Base-by-base conservation (phyloP, 2,888 invertebrate species). In the Sclerodermus sp. region DNA sequence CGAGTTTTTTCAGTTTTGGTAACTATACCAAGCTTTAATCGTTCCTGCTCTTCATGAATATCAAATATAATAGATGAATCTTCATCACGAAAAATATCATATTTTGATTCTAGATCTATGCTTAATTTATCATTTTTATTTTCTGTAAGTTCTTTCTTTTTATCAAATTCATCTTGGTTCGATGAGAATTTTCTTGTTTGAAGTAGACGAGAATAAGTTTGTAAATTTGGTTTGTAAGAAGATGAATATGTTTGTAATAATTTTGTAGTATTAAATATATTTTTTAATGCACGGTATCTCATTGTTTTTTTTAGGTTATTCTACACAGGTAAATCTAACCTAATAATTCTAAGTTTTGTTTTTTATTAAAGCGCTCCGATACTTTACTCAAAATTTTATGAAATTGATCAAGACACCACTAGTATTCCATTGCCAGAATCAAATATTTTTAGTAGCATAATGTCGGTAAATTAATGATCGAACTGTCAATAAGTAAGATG, bases 51-150 rank as follows among this genome's bases (percentile, higher is more conserved):
- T 64, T 90, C 91, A 45, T 84, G 85, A 15, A 90, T 84, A 72
- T 92, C 88, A 58, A 88, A 83, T 63, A 92, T 87, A 54, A 88
- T 77, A 12, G 82, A 79, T 0, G 88, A 80, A 72, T 90, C 88
- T 59, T 84, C 82, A 65, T 91, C 90, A 15, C 83, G 82, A 74
- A 90, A 90, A 55, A 86, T 76, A 79, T 87, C 83, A 71, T 87
- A 90, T 79, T 87, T 89, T 62, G 78, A 77, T 47, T 81, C 74
- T 56, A 86, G 78, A 31, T 80, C 82, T 38, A 81, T 80, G 12
- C 55, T 34, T 45, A 64, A 60, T 59, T 67, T 62, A 59, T 37
- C 43, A n/a, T 52, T 17, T 18, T 49, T 44, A 46, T 49, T 53
- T 47, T 45, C 32, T 29, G 46, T 49, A 47, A 42, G 50, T 45